phyloP scores from a whole-genome alignment of 2,888 invertebrate genomes.

The Latheticus oryzae region DNA sequence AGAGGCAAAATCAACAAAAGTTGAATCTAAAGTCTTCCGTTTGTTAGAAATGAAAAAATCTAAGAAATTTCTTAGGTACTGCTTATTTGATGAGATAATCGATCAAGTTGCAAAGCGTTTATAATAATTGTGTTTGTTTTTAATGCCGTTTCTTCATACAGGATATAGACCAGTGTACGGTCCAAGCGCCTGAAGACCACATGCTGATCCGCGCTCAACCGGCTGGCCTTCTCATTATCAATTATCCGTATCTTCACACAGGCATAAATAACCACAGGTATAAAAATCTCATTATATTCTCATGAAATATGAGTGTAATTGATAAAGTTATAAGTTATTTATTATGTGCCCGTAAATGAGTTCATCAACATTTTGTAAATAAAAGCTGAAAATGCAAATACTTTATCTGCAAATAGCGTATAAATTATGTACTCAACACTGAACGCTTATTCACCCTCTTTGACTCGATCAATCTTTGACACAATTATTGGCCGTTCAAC shows the following conservation, averaged over 20 bases:
- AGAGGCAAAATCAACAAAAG: slow-evolving; percentile 14
- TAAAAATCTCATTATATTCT: slow-evolving; percentile 61
- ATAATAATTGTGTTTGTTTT: slow-evolving; percentile 46
- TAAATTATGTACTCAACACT: slow-evolving; percentile 18
- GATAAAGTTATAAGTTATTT: slow-evolving; percentile 53
- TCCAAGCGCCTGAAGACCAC: slow-evolving; percentile 44
- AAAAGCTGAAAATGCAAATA: slow-evolving; percentile 38
- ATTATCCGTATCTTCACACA: slow-evolving; percentile 61
- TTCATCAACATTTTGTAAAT: slow-evolving; percentile 45
- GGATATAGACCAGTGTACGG: slow-evolving; percentile 43
- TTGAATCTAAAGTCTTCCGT: slow-evolving; percentile 20
- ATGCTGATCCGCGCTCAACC: slow-evolving; percentile 47
- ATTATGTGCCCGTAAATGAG: slow-evolving; percentile 41
- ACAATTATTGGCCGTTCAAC: slow-evolving; percentile 1
- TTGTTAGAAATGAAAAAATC: slow-evolving; percentile 8
- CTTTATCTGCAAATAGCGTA: slow-evolving; percentile 12
- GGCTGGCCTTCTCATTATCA: slow-evolving; percentile 58
- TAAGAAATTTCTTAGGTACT: slow-evolving; percentile 15
- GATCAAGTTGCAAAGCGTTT: slow-evolving; percentile 43
- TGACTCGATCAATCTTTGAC: slow-evolving; percentile 14
- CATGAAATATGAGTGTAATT: slow-evolving; percentile 61
- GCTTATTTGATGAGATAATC: slow-evolving; percentile 42
- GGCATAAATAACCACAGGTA: slow-evolving; percentile 60
- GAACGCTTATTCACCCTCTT: too few species aligned
- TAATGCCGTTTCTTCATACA: slow-evolving; percentile 42